Conservation (phyloP, 1,140 invertebrate species). For the Drosophila rufa region DNA sequence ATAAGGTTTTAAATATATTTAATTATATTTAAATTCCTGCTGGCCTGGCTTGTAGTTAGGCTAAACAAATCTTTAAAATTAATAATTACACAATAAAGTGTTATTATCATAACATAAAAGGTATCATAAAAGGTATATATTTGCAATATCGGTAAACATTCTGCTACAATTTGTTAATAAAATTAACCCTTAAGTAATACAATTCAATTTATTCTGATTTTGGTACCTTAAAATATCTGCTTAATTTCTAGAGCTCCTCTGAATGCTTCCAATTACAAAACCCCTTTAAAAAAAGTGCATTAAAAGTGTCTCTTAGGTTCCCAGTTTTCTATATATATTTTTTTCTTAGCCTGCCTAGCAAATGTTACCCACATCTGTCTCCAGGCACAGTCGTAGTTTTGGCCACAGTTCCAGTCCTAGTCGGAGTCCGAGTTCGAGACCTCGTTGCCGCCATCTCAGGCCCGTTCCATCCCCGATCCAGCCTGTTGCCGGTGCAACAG, state of each 20-base stretch:
- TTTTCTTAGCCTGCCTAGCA: constrained; percentile 13
- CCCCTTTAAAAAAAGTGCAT: neutral
- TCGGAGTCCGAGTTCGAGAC: constrained; percentile 20
- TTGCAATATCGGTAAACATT: too few species aligned
- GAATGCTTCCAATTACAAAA: neutral
- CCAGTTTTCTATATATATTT: neutral
- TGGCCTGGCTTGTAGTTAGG: too few species aligned
- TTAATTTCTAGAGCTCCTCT: too few species aligned
- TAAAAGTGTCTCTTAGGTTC: neutral
- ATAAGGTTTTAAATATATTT: neutral
- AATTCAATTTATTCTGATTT: neutral
- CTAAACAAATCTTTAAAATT: too few species aligned
- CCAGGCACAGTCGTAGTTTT: constrained; percentile 10
- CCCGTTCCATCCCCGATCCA: neutral
- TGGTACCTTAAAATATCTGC: too few species aligned
- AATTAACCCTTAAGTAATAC: neutral
- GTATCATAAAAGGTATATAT: too few species aligned
- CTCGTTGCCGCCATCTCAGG: neutral
- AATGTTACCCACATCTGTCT: constrained; percentile 54
- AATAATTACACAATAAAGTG: too few species aligned
- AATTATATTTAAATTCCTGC: too few species aligned
- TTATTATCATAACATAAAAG: too few species aligned
- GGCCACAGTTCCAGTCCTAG: constrained; percentile 9
- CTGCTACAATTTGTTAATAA: too few species aligned
- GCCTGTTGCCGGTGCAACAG: constrained; percentile 35